Evolutionary conservation across 2,888 invertebrate genomes (phyloP), one percentile per base, ranked within the genome.

Genomic region (Ormia ochracea): DNA sequence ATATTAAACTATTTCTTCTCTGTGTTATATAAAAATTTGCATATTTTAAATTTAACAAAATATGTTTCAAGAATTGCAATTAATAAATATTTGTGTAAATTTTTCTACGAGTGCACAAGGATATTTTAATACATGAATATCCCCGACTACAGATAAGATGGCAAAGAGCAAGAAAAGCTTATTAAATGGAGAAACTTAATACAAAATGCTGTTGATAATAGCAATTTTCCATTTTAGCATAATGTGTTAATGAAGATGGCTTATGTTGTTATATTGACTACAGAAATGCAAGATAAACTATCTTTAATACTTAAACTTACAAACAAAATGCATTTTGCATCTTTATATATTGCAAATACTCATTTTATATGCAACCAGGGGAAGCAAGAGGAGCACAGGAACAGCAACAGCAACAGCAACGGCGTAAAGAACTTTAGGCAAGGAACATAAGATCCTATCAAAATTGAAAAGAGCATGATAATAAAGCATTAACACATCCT

Each of bases 221-320:
- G 61, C 72, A 80, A 76, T 80, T 68, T 72, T 72, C 59, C 41
- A 36, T 80, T 63, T 72, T 75, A 80, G 72, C 80, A 80, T 80
- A 80, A 76, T 76, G 75, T 76, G 80, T 76, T 80, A 76, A 80
- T 80, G 75, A 80, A 75, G 72, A 80, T 61, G 66, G 75, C 76
- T 80, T 80, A 80, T 65, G 76, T 63, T 73, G 31, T 41, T 69
- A 45, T 59, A 52, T 70, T 66, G 54, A 69, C 41, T 70, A 56
- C 45, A 76, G 63, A 69, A 48, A 38, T 54, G 28, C 68, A 61
- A 68, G 76, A 76, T 69, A 63, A 76, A 70, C 76, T 61, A 52
- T 54, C 54, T 28, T 28, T n/a, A 65, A 9, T 4, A 52, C 23
- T 56, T 12, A 45, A 1, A 41, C 21, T 14, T 10, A 58, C 33